These are phyloP conservation scores for Drosophila vallismaia DNA, from an alignment of 2,888 invertebrate species.

Conservation along the genomic window DNA sequence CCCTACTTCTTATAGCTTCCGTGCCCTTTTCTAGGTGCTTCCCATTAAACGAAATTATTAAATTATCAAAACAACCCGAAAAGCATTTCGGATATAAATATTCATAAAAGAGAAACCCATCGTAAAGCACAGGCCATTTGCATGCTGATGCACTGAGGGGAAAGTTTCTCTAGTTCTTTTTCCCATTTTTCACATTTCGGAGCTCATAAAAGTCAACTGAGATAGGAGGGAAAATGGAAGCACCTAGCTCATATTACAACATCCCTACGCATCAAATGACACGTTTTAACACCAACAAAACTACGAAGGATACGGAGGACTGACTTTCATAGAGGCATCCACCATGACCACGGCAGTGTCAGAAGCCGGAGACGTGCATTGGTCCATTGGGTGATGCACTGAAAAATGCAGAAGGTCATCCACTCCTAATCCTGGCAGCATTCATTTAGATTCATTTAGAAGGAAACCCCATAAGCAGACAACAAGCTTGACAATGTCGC, in stretches of 20 bases:
- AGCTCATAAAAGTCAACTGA: slow-evolving; percentile 29
- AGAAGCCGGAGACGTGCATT: slow-evolving; percentile 40
- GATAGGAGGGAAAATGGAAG: slow-evolving; percentile 18
- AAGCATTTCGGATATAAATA: slow-evolving; percentile 59
- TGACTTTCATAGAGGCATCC: slow-evolving; percentile 12
- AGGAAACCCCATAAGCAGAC: background rate
- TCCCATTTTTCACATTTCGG: slow-evolving; percentile 6
- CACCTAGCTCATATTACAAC: slow-evolving; percentile 58
- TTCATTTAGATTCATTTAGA: background rate
- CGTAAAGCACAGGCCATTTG: slow-evolving; percentile 49
- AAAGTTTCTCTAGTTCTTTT: slow-evolving; percentile 28
- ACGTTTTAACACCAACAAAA: slow-evolving; percentile 70
- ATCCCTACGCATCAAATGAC: slow-evolving; percentile 69
- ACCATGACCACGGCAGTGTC: slow-evolving; percentile 16
- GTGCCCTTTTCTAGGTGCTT: background rate
- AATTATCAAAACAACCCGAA: slow-evolving; percentile 23
- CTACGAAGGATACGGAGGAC: slow-evolving; percentile 11
- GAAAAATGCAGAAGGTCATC: background rate
- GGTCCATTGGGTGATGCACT: slow-evolving; percentile 45
- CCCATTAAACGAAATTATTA: slow-evolving; percentile 11
- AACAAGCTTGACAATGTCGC: background rate
- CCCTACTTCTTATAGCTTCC: background rate
- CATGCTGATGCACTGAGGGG: slow-evolving; percentile 56
- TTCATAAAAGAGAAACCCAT: slow-evolving; percentile 59
- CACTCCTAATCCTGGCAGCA: background rate